Conservation (phyloP, 2,888 invertebrate species). For the Oscheius onirici region DNA sequence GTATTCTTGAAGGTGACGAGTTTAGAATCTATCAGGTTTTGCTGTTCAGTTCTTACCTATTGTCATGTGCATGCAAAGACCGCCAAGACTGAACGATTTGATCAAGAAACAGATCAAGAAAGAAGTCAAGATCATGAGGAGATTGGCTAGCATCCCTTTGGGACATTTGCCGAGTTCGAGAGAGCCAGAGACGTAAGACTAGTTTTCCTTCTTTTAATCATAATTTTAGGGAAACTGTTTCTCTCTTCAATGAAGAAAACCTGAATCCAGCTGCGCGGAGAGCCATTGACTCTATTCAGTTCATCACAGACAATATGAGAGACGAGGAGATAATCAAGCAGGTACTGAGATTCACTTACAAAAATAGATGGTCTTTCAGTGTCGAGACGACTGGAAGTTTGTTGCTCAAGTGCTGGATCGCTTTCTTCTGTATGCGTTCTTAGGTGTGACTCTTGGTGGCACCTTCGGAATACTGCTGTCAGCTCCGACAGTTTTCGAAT, state of each 20-base stretch:
- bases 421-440: slow-evolving; percentile 74
- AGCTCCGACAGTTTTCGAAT: slow-evolving; percentile 73
- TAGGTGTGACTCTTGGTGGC: slow-evolving; percentile 67
- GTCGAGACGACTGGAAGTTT: slow-evolving; percentile 75
- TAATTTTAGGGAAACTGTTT: background rate
- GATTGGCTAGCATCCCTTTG: background rate
- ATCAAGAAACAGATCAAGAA: slow-evolving; percentile 10
- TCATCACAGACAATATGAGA: slow-evolving; percentile 70
- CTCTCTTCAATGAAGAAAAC: slow-evolving; percentile 35
- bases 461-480: slow-evolving; percentile 72
- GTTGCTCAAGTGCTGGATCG: slow-evolving; percentile 75
- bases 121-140: background rate
- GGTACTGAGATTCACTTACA: slow-evolving; percentile 39
- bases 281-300: slow-evolving; percentile 69
- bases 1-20: slow-evolving; percentile 84
- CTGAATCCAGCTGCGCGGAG: slow-evolving; percentile 52
- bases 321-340: slow-evolving; percentile 69
- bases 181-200: background rate
- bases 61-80: slow-evolving; percentile 92
- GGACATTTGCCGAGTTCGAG: background rate
- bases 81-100: slow-evolving; percentile 72
- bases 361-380: slow-evolving; percentile 65
- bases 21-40: background rate
- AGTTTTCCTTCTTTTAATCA: too few species aligned
- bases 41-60: slow-evolving; percentile 82